Percentiles rank a stretch among this genome's conserved stretches.
Conservation (phyloP, 2,797 vertebrate genomes). For the Apodemus agrarius region DNA sequence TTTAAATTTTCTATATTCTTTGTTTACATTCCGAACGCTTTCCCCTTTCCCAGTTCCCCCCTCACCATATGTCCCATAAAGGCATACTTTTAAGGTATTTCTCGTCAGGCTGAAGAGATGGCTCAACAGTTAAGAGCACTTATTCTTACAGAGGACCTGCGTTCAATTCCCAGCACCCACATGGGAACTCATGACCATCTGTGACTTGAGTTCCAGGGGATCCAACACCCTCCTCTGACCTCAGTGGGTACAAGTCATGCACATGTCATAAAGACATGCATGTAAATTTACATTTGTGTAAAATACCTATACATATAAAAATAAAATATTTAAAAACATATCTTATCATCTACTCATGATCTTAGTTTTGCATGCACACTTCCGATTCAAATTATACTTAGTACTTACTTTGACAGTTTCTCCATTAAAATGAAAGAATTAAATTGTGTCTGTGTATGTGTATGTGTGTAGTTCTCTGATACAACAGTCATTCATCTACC, state of each 20-base stretch:
- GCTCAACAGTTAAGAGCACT: background rate
- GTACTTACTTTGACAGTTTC: slow-evolving; percentile 42
- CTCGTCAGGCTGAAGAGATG: background rate
- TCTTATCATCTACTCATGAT: background rate
- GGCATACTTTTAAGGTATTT: background rate
- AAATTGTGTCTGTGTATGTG: background rate
- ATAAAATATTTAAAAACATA: background rate
- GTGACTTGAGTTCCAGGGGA: background rate
- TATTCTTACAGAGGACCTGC: background rate
- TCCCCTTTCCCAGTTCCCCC: too few relatives aligned
- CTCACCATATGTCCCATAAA: too few relatives aligned
- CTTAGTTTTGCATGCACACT: slow-evolving; percentile 29
- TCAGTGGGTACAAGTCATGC: background rate
- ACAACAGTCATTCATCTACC: background rate
- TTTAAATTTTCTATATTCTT: too few relatives aligned
- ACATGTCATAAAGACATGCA: background rate
- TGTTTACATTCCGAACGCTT: too few relatives aligned
- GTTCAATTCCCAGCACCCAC: background rate
- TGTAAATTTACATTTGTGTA: background rate
- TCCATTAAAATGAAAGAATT: slow-evolving; percentile 34
- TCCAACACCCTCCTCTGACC: background rate
- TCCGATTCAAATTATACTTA: slow-evolving; percentile 36
- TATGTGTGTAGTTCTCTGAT: background rate
- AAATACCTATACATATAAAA: background rate
- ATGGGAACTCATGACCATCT: background rate